A percentile compares a stretch with the other conserved stretches of the same genome.
phyloP scores from a whole-genome alignment of 2,888 invertebrate genomes.

The Platerodrilus igneus region DNA sequence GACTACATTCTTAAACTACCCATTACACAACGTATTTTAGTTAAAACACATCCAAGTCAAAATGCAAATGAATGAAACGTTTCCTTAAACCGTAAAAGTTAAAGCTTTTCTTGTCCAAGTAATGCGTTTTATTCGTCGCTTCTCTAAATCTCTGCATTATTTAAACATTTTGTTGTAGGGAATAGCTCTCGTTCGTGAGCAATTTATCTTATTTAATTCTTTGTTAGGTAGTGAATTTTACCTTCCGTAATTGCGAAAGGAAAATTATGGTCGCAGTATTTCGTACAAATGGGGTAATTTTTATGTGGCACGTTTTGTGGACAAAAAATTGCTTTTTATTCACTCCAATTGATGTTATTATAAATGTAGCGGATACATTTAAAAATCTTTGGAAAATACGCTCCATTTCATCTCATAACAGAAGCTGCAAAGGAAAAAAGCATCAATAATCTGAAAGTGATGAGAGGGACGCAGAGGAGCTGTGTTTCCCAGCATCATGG shows the following conservation, averaged over 20 bases:
- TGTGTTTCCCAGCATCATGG: slow-evolving; percentile 37
- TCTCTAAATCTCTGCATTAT: slow-evolving; percentile 29
- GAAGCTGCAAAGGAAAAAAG: slow-evolving; percentile 26
- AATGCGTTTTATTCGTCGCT: slow-evolving; percentile 22
- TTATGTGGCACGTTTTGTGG: slow-evolving; percentile 19
- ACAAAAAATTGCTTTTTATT: slow-evolving; percentile 23
- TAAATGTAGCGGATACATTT: slow-evolving; percentile 13
- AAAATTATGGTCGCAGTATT: slow-evolving; percentile 23
- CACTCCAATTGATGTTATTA: slow-evolving; percentile 12
- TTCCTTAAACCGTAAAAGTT: slow-evolving; percentile 24
- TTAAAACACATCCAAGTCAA: slow-evolving; percentile 22
- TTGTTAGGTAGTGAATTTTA: slow-evolving; percentile 27
- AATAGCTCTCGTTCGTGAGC: slow-evolving; percentile 27
- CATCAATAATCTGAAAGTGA: slow-evolving; percentile 40
- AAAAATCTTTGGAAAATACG: slow-evolving; percentile 22
- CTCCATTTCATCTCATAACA: slow-evolving; percentile 20
- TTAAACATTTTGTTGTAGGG: slow-evolving; percentile 32
- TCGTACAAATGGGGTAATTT: slow-evolving; percentile 23
- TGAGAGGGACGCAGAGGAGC: slow-evolving; percentile 34
- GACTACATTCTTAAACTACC: slow-evolving; percentile 23
- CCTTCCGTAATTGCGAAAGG: slow-evolving; percentile 24
- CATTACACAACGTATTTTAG: slow-evolving; percentile 20
- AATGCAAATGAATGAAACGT: slow-evolving; percentile 25
- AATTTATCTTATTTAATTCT: slow-evolving; percentile 31
- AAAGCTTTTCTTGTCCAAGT: slow-evolving; percentile 15